Base-by-base conservation (phyloP, 2,888 invertebrate genomes). In the Cecidostiba fungosa region DNA sequence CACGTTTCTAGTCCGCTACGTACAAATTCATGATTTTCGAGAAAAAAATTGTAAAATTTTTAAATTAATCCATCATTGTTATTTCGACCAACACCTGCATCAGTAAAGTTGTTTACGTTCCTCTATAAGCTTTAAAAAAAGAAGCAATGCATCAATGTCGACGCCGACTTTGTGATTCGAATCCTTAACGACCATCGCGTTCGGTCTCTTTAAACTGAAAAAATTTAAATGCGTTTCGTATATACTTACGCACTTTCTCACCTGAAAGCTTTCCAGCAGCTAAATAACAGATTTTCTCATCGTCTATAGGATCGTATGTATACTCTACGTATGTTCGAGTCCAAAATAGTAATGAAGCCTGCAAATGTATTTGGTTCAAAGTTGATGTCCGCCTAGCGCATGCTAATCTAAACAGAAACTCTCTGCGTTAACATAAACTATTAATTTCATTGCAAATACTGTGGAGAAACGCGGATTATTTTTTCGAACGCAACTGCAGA, bases 101-200 rank as follows among this genome's bases (percentile, higher is more conserved):
- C n/a, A n/a, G n/a, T 26, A 10, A 12, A 26, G 62, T 23, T 26
- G 62, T 62, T 26, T 26, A 66, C 16, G 26, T 12, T 62, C 12
- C 23, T 10, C 62, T 26, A 1, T 2, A 1, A 62, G 23, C 23
- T 23, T 1, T 23, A 4, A 23, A 62, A 62, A 12, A 62, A 62
- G 23, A 10, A 26, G 19, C 39, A 14, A 14, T 82, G 69, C 77
- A 50, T 82, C 82, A 82, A 70, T 26, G 82, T 77, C 82, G 74
- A 77, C 23, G 66, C 16, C n/a, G 19, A 69, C 32, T 74, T 43
- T 54, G 70, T 70, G 70, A 70, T 70, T 39, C 69, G 70, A 76
- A 82, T 77, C 77, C 47, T 76, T 39, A 82, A 77, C 43, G 54
- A 77, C 32, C 32, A 23, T 19, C n/a, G 50, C n/a, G 76, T n/a